A percentile compares a stretch with the other conserved stretches of the same genome.
phyloP scores from a whole-genome alignment of 2,888 invertebrate genomes.

The Parapristionchus giblindavisi region DNA sequence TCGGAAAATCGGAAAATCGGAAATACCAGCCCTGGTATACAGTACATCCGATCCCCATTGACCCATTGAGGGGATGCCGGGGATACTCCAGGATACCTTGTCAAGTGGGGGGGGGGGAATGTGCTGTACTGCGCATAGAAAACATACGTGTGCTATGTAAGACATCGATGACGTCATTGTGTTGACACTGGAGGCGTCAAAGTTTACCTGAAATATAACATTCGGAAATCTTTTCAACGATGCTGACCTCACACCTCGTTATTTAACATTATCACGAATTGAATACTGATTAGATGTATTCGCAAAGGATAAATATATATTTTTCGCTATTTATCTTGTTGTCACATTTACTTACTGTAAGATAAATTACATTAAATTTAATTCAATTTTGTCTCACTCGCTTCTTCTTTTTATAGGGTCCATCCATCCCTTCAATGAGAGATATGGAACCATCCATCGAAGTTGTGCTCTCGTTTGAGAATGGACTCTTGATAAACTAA shows the following conservation, averaged over 20 bases:
- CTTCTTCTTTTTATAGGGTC: conserved; percentile 15
- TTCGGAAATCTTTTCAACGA: neutral
- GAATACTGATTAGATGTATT: too few relatives aligned
- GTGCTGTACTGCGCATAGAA: neutral
- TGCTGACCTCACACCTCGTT: too few relatives aligned
- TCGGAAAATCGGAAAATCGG: too few relatives aligned
- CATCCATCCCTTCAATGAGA: conserved; percentile 10
- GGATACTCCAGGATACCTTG: neutral
- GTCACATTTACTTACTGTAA: too few relatives aligned
- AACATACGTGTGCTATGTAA: neutral
- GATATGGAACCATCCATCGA: conserved; percentile 10
- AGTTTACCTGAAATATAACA: neutral
- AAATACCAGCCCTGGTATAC: too few relatives aligned
- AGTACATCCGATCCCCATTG: neutral
- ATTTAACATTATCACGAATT: neutral
- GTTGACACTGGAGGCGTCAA: conserved; percentile 5
- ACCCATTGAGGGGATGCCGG: neutral
- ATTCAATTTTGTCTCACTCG: conserved; percentile 2
- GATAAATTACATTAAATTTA: neutral
- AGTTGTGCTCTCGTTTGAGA: neutral
- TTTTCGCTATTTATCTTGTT: too few relatives aligned
- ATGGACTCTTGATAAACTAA: conserved; percentile 19
- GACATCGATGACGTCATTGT: neutral
- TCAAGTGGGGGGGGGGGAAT: neutral
- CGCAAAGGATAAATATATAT: too few relatives aligned